A percentile compares a stretch with the other conserved stretches of the same genome.
These are phyloP conservation scores for Anas flavirostris DNA, from an alignment of 2,797 vertebrate species.

Conservation along the genomic window DNA sequence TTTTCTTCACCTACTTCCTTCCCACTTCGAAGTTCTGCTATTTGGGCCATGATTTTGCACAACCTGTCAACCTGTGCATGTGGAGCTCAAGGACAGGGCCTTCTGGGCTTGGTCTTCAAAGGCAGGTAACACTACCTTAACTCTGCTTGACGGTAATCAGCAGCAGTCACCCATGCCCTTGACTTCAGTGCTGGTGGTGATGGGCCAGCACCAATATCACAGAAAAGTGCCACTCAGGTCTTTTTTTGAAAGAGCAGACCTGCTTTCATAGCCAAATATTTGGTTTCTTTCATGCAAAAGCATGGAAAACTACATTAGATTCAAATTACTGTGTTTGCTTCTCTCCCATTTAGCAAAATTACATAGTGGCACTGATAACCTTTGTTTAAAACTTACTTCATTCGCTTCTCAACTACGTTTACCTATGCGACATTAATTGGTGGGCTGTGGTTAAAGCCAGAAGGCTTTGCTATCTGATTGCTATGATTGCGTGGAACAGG, in stretches of 20 bases:
- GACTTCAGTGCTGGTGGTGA: background rate
- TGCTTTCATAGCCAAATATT: background rate
- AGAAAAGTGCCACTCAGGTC: background rate
- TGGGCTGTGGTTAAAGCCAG: background rate
- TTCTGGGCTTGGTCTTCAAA: background rate
- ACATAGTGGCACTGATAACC: background rate
- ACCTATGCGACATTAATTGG: background rate
- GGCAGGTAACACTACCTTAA: background rate
- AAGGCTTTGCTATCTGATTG: background rate
- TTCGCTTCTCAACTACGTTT: conserved; percentile 4
- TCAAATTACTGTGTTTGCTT: background rate
- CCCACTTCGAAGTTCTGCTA: background rate
- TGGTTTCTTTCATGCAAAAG: background rate
- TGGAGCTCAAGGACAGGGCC: background rate
- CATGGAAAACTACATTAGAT: background rate
- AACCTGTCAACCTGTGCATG: background rate
- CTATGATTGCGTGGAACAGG: background rate
- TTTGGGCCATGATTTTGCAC: background rate
- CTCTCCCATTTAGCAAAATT: background rate
- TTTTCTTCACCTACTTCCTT: conserved; percentile 47
- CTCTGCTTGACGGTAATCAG: background rate
- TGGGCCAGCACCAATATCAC: background rate
- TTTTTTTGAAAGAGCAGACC: background rate
- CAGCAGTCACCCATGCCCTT: background rate
- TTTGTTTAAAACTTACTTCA: background rate